Evolutionary conservation across 2,797 vertebrate genomes (phyloP).

Genomic region (Crenichthys baileyi): DNA sequence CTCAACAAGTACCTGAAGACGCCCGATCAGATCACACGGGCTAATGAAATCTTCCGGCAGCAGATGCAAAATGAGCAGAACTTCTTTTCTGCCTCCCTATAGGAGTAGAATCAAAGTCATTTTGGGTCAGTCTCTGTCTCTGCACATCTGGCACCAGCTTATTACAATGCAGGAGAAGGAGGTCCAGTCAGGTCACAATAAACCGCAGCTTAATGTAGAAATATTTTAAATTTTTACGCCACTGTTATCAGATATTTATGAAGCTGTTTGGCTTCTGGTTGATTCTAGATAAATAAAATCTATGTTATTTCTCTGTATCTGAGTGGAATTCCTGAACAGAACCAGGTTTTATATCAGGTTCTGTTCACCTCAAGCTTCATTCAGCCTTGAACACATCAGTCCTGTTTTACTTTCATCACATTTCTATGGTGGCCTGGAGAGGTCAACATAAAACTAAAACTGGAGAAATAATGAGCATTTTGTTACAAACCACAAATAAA

Average conservation of each 20-base stretch:
- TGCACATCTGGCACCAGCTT: no score
- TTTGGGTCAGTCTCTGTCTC: neutral
- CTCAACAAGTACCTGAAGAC: conserved; percentile 8
- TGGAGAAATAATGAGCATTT: no score
- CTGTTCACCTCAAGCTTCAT: no score
- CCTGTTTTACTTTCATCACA: no score
- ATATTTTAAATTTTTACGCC: neutral
- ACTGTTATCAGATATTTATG: neutral
- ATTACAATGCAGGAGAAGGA: neutral
- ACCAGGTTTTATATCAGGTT: neutral
- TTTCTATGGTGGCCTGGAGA: no score
- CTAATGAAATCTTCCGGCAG: conserved; percentile 3
- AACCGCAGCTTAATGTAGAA: neutral
- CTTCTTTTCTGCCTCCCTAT: neutral
- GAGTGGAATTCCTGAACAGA: no score
- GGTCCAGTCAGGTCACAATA: neutral
- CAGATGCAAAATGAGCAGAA: conserved; percentile 15
- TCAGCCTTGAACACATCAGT: no score
- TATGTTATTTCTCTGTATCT: neutral
- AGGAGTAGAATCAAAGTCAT: neutral
- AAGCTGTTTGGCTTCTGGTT: neutral
- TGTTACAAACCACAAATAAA: no score
- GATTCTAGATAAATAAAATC: neutral
- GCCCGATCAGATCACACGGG: neutral
- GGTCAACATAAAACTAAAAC: no score